Evolutionary conservation across 1,140 invertebrate genomes (phyloP).

Genomic region (Leguminivora glycinivorella): DNA sequence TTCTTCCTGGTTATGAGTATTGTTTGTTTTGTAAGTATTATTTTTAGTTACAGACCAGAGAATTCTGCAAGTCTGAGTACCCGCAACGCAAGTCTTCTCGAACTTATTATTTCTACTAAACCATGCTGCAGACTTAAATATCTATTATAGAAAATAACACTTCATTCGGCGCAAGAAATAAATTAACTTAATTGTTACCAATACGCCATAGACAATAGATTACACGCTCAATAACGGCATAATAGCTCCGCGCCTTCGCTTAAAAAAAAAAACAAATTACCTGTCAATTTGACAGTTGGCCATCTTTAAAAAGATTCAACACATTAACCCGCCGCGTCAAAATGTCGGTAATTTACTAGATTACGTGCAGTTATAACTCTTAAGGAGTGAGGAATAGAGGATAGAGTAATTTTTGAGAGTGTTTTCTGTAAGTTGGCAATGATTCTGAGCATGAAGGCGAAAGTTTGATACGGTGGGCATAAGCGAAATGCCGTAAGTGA

Average conservation of each 20-base stretch:
- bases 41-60: too few species aligned
- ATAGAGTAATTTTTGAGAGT: neutral
- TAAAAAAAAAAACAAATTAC: constrained; percentile 26
- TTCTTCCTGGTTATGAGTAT: too few species aligned
- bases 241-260: constrained; percentile 13
- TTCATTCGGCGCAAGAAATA: neutral
- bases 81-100: too few species aligned
- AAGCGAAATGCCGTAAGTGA: neutral
- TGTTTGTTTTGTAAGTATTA: too few species aligned
- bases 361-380: neutral
- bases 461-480: constrained; percentile 15
- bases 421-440: constrained; percentile 5
- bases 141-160: neutral
- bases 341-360: neutral
- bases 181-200: constrained; percentile 9
- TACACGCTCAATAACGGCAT: constrained; percentile 17
- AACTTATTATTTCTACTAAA: neutral
- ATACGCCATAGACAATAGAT: constrained; percentile 10
- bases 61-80: too few species aligned
- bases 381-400: neutral
- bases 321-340: neutral
- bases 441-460: constrained; percentile 16
- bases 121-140: neutral
- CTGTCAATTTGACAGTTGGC: constrained; percentile 23
- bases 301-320: constrained; percentile 15